Evolutionary conservation across 2,797 vertebrate genomes (phyloP), one percentile per base, ranked within the genome.

Genomic region (Helicolenus hilgendorfi): DNA sequence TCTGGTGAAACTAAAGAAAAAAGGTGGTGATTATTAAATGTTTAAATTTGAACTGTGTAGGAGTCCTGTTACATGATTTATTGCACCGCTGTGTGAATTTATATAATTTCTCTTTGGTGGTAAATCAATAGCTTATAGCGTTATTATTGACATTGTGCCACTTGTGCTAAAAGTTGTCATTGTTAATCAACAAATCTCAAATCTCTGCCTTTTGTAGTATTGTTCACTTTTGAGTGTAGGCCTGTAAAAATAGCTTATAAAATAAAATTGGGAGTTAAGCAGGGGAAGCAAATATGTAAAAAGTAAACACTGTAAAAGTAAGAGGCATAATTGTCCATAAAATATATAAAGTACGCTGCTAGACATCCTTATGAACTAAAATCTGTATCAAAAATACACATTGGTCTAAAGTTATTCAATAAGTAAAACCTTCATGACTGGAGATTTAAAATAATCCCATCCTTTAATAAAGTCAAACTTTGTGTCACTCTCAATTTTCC

Each of bases 351-450:
- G 49, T 71, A 82, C 31, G 41, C 10, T 14, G 24, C 7, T 81
- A 71, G 5, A 83, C 26, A 33, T 79, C 67, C 38, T 79, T 29
- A 69, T 26, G 13, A 82, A 72, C 59, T 41, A 55, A 69, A 81
- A 83, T 84, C 55, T 70, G 67, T 85, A 92, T 89, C 59, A 84
- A 89, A 93, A 92, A 91, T 49, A 49, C 41, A 92, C 72, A 76
- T 27, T 33, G 31, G 31, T 81, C 70, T 58, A 64, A 72, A 76
- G 70, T 78, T 71, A 58, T 56, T 82, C 38, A 29, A 13, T 41
- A 75, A 53, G 41, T 33, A 41, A 73, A 82, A 41, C 41, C 77
- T 82, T 82, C 29, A 60, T 56, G 38, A 36, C 13, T 41, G 64
- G 64, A 88, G 77, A 79, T 82, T 77, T 31, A 56, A 64, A 89